phyloP scores from a whole-genome alignment of 2,888 invertebrate genomes.

The Chelonus formosanus region DNA sequence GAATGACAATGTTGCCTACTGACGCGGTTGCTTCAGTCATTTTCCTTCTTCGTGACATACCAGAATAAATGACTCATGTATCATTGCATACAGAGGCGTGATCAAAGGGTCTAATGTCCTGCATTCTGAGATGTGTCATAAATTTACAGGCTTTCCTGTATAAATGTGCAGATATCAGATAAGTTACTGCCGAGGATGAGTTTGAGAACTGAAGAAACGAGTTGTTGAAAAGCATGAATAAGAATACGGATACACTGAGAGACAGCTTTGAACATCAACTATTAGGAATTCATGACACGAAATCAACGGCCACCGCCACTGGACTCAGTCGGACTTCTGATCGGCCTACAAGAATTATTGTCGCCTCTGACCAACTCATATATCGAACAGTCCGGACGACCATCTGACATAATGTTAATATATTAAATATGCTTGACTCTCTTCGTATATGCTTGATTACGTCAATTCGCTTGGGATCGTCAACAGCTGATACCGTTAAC shows the following conservation, averaged over 20 bases:
- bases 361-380: constrained; percentile 39
- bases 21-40: constrained; percentile 19
- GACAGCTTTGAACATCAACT: constrained; percentile 48
- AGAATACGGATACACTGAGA: constrained; percentile 37
- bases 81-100: too few species aligned
- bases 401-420: constrained; percentile 39
- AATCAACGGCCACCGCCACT: constrained; percentile 50
- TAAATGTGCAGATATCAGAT: constrained; percentile 16
- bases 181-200: neutral
- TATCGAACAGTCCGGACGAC: constrained; percentile 28
- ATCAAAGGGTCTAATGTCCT: constrained; percentile 10
- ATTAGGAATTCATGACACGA: constrained; percentile 53
- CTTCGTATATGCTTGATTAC: neutral
- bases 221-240: constrained; percentile 13
- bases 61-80: too few species aligned
- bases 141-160: constrained; percentile 15
- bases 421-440: constrained; percentile 1
- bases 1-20: constrained; percentile 21
- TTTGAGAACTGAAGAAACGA: neutral
- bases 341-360: constrained; percentile 56
- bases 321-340: constrained; percentile 59
- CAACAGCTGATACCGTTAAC: too few species aligned
- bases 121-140: constrained; percentile 9
- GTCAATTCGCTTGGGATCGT: too few species aligned
- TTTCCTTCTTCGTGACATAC: neutral